Conservation (phyloP, 2,797 vertebrate species). For the Acanthurus lineatus region DNA sequence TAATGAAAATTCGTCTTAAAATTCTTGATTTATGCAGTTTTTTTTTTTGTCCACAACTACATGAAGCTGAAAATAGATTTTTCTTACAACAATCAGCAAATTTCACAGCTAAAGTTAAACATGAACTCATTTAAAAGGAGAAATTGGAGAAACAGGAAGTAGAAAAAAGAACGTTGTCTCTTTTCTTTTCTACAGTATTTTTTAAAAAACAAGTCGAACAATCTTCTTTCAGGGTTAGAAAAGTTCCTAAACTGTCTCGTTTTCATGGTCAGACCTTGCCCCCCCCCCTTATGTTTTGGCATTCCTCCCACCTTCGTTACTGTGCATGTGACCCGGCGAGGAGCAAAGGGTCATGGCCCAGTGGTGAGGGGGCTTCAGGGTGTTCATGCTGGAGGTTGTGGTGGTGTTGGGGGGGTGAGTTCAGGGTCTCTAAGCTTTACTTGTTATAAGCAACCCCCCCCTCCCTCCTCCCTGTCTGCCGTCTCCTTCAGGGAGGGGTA, state of each 20-base stretch:
- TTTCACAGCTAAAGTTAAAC: not conserved
- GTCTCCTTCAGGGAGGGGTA: constrained; percentile 69
- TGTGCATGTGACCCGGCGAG: constrained; percentile 71
- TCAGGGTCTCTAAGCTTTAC: constrained; percentile 73
- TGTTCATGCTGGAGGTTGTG: constrained; percentile 9
- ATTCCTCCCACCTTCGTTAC: constrained; percentile 74
- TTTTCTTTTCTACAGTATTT: too few relatives aligned
- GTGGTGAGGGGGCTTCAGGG: constrained; percentile 60
- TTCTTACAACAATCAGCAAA: not conserved
- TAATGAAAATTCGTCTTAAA: not conserved
- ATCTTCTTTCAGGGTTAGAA: not conserved
- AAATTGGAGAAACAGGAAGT: not conserved
- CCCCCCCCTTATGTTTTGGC: constrained; percentile 36
- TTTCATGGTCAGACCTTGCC: constrained; percentile 8
- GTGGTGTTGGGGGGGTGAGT: constrained; percentile 16
- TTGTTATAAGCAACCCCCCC: constrained; percentile 69
- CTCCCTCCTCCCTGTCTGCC: constrained; percentile 45
- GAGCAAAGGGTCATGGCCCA: constrained; percentile 69
- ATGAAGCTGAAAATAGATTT: not conserved
- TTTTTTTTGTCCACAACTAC: not conserved
- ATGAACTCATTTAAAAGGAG: not conserved
- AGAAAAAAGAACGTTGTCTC: too few relatives aligned
- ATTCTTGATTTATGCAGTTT: too few relatives aligned
- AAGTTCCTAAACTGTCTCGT: not conserved
- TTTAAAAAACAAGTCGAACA: not conserved